Conservation (phyloP, 2,888 invertebrate genomes). For the Blera fallax region DNA sequence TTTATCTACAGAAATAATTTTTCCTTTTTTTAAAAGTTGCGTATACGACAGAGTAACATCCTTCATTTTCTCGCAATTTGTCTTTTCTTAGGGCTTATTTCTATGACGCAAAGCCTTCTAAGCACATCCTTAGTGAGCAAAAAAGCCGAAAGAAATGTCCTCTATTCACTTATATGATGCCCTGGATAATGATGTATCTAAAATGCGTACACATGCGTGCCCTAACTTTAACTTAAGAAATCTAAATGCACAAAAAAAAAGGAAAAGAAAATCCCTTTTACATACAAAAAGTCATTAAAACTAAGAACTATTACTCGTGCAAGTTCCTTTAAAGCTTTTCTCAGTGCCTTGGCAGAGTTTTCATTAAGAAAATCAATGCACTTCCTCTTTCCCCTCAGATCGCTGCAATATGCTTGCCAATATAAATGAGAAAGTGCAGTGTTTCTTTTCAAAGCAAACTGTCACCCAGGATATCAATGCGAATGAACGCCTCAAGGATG, state of each 20-base stretch:
- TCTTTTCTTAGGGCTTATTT: neutral
- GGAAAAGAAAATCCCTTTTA: neutral
- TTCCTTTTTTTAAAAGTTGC: neutral
- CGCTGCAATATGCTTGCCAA: neutral
- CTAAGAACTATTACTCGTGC: slow-evolving; percentile 3
- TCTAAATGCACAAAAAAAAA: neutral
- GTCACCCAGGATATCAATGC: slow-evolving; percentile 5
- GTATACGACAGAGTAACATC: slow-evolving; percentile 36
- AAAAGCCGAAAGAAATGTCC: neutral
- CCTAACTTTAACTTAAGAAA: neutral
- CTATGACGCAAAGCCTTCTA: neutral
- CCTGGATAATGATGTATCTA: neutral
- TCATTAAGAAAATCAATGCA: slow-evolving; percentile 50
- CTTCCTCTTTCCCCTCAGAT: neutral
- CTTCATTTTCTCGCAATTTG: neutral
- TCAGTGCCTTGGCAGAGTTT: neutral
- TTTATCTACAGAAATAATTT: neutral
- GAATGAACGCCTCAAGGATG: slow-evolving; percentile 36
- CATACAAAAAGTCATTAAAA: slow-evolving; percentile 16
- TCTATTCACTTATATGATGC: neutral
- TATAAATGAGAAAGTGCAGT: neutral
- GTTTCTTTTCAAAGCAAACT: neutral
- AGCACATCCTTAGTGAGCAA: neutral
- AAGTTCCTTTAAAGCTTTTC: slow-evolving; percentile 10
- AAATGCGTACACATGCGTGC: neutral